Evolutionary conservation across 2,888 invertebrate genomes (phyloP).

Genomic region (Notodonta ziczac): DNA sequence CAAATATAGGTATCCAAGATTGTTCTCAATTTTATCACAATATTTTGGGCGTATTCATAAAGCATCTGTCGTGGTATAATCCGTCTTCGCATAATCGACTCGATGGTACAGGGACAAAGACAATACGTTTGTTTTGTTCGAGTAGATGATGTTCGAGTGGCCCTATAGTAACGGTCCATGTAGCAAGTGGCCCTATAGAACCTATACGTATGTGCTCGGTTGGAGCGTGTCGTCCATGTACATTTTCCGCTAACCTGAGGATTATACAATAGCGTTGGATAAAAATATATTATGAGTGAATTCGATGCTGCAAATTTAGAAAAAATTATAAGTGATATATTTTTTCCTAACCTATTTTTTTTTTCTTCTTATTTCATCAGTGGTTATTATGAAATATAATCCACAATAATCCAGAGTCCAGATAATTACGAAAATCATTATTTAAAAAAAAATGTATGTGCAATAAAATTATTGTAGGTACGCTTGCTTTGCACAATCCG

Average conservation of each 20-base stretch:
- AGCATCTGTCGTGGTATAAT: constrained; percentile 33
- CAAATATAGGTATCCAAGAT: no score
- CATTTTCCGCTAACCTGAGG: constrained; percentile 32
- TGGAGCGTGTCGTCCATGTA: constrained; percentile 39
- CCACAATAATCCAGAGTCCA: no score
- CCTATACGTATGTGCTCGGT: constrained; percentile 25
- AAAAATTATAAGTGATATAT: no score
- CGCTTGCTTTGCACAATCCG: not conserved
- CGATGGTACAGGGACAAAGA: constrained; percentile 78
- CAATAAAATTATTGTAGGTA: no score
- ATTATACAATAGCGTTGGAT: constrained; percentile 9
- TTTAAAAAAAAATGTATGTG: no score
- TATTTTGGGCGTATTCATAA: not conserved
- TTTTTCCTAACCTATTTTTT: no score
- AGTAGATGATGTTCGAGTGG: not conserved
- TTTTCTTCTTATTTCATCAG: no score
- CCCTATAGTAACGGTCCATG: not conserved
- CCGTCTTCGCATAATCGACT: constrained; percentile 62
- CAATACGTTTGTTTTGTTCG: constrained; percentile 66
- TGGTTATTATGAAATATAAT: no score
- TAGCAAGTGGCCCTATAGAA: not conserved
- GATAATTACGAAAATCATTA: no score
- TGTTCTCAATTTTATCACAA: no score
- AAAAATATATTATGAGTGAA: no score
- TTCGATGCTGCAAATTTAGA: no score